Conservation (phyloP, 92 coral and sea anemone genomes). For the Bergia sp. region DNA sequence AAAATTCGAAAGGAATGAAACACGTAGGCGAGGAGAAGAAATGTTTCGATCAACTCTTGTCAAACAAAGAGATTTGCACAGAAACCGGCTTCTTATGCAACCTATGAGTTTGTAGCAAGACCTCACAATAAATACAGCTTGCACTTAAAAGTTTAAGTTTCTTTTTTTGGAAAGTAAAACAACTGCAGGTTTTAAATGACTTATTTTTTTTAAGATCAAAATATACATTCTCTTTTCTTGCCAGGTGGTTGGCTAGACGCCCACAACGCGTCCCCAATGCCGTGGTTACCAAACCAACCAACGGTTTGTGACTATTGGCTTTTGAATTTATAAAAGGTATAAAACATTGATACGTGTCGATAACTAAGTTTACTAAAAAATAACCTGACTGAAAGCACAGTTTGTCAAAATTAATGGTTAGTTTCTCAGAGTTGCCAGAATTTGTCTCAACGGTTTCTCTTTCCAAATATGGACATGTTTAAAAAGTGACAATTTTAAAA, state of each 20-base stretch:
- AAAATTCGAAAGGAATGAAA: neutral
- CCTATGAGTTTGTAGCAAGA: neutral
- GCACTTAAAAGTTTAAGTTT: neutral
- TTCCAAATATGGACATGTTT: constrained; percentile 31
- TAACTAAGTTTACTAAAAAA: neutral
- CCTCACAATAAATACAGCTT: neutral
- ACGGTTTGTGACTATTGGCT: neutral
- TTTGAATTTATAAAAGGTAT: neutral
- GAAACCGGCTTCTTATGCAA: neutral
- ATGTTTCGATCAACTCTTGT: neutral
- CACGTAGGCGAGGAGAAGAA: constrained; percentile 6
- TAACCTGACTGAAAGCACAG: neutral
- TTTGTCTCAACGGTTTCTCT: constrained; percentile 23
- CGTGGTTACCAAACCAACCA: constrained; percentile 42
- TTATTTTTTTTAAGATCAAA: constrained; percentile 8
- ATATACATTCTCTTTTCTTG: constrained; percentile 42
- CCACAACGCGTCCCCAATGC: constrained; percentile 67
- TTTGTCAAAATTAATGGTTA: neutral
- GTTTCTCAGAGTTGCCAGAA: neutral
- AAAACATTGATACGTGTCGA: neutral
- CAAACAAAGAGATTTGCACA: neutral
- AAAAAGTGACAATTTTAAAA: neutral
- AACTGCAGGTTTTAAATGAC: neutral
- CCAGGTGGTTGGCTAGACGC: constrained; percentile 55
- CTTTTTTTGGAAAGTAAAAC: neutral